Percentiles rank a stretch among this genome's conserved stretches.
Evolutionary conservation across 2,888 invertebrate species (phyloP).

Genomic region (Autographa pulchrina): DNA sequence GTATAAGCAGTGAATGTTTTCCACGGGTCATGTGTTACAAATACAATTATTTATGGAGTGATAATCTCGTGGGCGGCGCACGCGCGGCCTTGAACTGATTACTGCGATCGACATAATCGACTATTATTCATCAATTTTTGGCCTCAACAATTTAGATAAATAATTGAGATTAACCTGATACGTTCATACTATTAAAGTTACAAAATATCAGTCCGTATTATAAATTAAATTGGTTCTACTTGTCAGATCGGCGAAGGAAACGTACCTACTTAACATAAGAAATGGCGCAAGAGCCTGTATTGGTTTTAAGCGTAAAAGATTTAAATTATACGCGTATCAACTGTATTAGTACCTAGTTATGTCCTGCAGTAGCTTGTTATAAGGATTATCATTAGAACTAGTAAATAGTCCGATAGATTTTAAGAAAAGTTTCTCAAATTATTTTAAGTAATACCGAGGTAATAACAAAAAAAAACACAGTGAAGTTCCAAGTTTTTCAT

Average conservation of each 20-base stretch:
- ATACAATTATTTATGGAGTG: slow-evolving; percentile 42
- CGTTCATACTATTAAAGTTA: slow-evolving; percentile 53
- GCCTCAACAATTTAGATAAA: slow-evolving; percentile 73
- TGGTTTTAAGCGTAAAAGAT: background rate
- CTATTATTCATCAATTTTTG: slow-evolving; percentile 76
- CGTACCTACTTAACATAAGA: background rate
- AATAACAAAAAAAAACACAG: too few species aligned
- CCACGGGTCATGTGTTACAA: slow-evolving; percentile 32
- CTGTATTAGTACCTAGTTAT: background rate
- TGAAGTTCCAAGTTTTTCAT: background rate
- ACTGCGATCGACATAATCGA: slow-evolving; percentile 62
- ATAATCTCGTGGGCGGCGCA: slow-evolving; percentile 66
- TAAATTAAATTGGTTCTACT: slow-evolving; percentile 41
- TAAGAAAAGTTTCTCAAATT: too few species aligned
- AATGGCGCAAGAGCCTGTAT: background rate
- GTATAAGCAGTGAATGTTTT: background rate
- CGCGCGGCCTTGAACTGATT: slow-evolving; percentile 76
- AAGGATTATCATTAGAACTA: background rate
- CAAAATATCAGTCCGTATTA: slow-evolving; percentile 43
- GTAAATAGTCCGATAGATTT: too few species aligned
- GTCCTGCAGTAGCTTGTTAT: background rate
- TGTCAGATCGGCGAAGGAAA: slow-evolving; percentile 40
- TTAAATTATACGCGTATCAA: background rate
- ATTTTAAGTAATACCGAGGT: too few species aligned
- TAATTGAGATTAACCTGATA: slow-evolving; percentile 70